Evolutionary conservation across 2,888 invertebrate genomes (phyloP).

Genomic region (Yponomeuta malinellus): DNA sequence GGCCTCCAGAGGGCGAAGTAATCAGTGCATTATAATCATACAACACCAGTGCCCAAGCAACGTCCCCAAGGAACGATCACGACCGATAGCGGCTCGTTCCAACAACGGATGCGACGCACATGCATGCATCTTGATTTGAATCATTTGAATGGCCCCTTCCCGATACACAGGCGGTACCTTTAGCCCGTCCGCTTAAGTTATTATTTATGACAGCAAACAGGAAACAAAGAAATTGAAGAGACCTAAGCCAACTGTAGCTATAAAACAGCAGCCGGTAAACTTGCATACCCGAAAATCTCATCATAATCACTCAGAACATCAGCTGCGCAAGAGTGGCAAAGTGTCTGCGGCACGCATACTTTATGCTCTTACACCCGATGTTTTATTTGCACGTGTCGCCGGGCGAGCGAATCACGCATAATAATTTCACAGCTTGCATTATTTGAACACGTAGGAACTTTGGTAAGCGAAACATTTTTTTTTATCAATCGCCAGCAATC

Average conservation of each 20-base stretch:
- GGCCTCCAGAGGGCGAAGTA: too few relatives aligned
- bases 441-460: not conserved
- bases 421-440: not conserved
- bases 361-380: not conserved
- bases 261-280: not conserved
- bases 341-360: too few relatives aligned
- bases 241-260: too few relatives aligned
- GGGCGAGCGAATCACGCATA: not conserved
- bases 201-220: not conserved
- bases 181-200: not conserved
- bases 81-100: not conserved
- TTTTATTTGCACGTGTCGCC: not conserved
- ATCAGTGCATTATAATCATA: too few relatives aligned
- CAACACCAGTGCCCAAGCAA: not conserved
- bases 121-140: not conserved
- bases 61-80: not conserved
- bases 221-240: too few relatives aligned
- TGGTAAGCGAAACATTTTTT: not conserved
- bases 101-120: not conserved
- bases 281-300: not conserved
- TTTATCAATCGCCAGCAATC: not conserved
- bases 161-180: not conserved
- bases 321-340: too few relatives aligned
- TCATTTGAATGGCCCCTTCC: not conserved
- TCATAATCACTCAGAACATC: not conserved